phyloP scores from a whole-genome alignment of 2,888 invertebrate species.

The Tipula confusa region DNA sequence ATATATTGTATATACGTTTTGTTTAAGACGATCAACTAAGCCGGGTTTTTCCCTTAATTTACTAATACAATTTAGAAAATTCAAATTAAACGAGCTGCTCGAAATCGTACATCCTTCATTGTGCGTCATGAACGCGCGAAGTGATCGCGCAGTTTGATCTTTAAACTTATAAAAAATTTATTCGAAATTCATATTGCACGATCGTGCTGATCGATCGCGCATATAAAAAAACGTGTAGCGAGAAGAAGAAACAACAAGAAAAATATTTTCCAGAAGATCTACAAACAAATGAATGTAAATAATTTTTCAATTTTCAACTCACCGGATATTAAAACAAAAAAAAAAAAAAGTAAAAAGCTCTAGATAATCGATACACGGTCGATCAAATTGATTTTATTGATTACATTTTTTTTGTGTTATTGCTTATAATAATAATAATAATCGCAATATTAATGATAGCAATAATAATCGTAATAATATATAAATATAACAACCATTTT shows the following conservation, averaged over 20 bases:
- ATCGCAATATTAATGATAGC: not conserved
- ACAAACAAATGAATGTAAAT: slow-evolving; percentile 25
- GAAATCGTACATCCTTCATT: not conserved
- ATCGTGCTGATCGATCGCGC: not conserved
- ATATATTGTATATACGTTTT: no score
- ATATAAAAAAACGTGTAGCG: not conserved
- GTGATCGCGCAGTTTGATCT: not conserved
- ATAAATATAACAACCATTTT: slow-evolving; percentile 16
- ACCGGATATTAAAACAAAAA: slow-evolving; percentile 13
- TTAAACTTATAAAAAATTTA: not conserved
- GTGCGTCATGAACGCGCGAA: not conserved
- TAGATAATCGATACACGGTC: slow-evolving; percentile 25
- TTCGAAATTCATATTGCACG: slow-evolving; percentile 12
- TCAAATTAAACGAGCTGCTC: no score
- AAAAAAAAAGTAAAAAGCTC: not conserved
- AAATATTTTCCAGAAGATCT: not conserved
- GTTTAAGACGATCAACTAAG: no score
- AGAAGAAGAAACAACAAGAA: not conserved
- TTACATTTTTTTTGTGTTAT: slow-evolving; percentile 17
- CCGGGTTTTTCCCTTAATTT: not conserved
- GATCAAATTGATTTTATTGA: slow-evolving; percentile 25
- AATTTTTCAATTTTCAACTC: slow-evolving; percentile 20
- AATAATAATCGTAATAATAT: not conserved
- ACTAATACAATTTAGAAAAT: no score
- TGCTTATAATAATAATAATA: not conserved